These are phyloP conservation scores for Halcyon leucocephala DNA, from an alignment of 2,797 vertebrate species.

Conservation along the genomic window DNA sequence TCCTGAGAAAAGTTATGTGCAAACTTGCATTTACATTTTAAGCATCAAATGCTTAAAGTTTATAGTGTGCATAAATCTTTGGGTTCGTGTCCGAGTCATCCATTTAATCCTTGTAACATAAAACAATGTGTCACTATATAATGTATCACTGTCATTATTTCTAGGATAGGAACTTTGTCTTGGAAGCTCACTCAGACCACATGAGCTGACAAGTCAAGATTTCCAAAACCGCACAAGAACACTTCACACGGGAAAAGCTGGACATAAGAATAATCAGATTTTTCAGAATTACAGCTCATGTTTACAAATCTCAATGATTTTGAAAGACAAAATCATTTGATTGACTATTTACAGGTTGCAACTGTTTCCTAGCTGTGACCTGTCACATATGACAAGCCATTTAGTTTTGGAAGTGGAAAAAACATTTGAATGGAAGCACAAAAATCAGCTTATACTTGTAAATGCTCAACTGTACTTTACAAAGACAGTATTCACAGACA, in stretches of 20 bases:
- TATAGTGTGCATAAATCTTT: not conserved
- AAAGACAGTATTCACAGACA: conserved; percentile 3
- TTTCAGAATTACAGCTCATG: not conserved
- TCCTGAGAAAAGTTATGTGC: not conserved
- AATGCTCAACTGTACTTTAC: not conserved
- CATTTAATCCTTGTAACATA: not conserved
- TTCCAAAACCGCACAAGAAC: not conserved
- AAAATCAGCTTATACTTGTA: conserved; percentile 21
- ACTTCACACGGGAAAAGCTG: not conserved
- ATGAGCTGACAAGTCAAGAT: not conserved
- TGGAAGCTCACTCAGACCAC: not conserved
- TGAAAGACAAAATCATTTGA: not conserved
- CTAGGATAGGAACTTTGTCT: not conserved
- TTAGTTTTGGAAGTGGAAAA: conserved; percentile 20
- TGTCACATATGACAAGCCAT: not conserved
- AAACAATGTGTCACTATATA: not conserved
- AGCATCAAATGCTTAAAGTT: not conserved
- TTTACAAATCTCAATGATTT: not conserved
- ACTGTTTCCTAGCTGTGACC: not conserved
- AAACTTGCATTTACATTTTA: not conserved
- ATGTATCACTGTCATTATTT: not conserved
- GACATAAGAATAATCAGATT: not conserved
- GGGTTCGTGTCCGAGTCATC: not conserved
- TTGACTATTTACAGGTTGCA: conserved; percentile 30
- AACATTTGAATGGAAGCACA: conserved; percentile 12